A percentile compares a stretch with the other conserved stretches of the same genome.
phyloP scores from a whole-genome alignment of 2,113 vertebrate genomes.

The human (Homo sapiens) region GRCh38 chr11:115525001-115525500 shows the following conservation, averaged over 20 bases:
- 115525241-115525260: background rate
- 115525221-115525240: background rate
- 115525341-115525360: conserved; percentile 65
- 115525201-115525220: background rate
- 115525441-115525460: conserved; percentile 89
- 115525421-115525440: conserved; percentile 82
- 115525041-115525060: conserved; percentile 61
- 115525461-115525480: conserved; percentile 87
- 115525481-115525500: conserved; percentile 91
- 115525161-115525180: background rate
- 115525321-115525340: background rate
- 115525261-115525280: background rate
- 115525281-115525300: rapidly evolving
- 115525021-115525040: background rate
- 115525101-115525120: conserved; percentile 50
- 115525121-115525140: conserved; percentile 36
- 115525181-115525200: background rate
- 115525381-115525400: conserved; percentile 80
- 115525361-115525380: conserved; percentile 76
- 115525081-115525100: conserved; percentile 17
- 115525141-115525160: background rate
- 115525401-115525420: conserved; percentile 81
- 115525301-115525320: background rate
- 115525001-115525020: conserved; percentile 10
- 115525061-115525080: conserved; percentile 50